These are phyloP conservation scores for Polydrusus cervinus DNA, from an alignment of 2,888 invertebrate species.

Conservation along the genomic window DNA sequence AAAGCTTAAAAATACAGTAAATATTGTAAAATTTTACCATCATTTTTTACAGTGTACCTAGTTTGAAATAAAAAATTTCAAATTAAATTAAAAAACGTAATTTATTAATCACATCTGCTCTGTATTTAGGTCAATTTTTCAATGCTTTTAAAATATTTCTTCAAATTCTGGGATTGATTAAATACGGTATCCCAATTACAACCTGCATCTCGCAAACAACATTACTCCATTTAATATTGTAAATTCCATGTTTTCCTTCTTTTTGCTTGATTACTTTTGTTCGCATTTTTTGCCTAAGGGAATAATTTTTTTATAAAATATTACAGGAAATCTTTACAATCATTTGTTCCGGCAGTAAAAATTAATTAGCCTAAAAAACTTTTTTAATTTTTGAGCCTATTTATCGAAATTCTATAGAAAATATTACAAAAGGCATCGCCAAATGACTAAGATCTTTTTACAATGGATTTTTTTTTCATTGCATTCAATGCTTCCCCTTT, in stretches of 20 bases:
- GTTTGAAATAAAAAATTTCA: too few relatives aligned
- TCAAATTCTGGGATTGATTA: too few relatives aligned
- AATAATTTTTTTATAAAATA: not conserved
- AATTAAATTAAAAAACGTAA: too few relatives aligned
- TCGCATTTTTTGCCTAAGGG: not conserved
- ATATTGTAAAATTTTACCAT: too few relatives aligned
- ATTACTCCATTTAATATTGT: too few relatives aligned
- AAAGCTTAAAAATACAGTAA: too few relatives aligned
- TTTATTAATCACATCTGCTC: too few relatives aligned
- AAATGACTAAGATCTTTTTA: not conserved
- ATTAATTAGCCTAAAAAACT: not conserved
- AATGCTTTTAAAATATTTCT: too few relatives aligned
- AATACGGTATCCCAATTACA: too few relatives aligned
- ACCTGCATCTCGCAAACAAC: too few relatives aligned
- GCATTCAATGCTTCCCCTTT: not conserved
- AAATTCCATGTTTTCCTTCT: not conserved
- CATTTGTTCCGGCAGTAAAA: not conserved
- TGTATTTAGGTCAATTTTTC: too few relatives aligned
- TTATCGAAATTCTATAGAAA: constrained; percentile 4
- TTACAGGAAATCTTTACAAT: not conserved
- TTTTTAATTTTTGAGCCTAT: not conserved
- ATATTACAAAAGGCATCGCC: not conserved
- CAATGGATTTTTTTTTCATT: constrained; percentile 8
- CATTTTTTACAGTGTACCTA: too few relatives aligned
- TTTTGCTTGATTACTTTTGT: not conserved